Conservation (phyloP, 1,140 invertebrate genomes). For the Plutomurus gul region DNA sequence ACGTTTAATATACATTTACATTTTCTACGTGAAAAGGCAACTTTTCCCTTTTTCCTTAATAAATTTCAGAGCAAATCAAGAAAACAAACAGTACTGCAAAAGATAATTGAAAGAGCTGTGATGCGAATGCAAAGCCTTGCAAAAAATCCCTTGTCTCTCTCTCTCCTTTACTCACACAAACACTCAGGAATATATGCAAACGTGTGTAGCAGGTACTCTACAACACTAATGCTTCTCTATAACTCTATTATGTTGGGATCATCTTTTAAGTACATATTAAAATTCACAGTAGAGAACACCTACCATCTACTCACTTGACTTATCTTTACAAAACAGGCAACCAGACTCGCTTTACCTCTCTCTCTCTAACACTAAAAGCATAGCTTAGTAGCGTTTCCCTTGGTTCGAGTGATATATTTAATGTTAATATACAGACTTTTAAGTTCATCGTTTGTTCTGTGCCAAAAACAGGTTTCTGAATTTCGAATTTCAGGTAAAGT, state of each 20-base stretch:
- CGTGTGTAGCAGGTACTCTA: no score
- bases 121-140: not conserved
- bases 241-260: no score
- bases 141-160: no score
- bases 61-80: slow-evolving; percentile 22
- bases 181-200: no score
- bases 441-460: not conserved
- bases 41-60: slow-evolving; percentile 29
- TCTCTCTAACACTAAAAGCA: no score
- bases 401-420: slow-evolving; percentile 22
- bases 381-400: not conserved
- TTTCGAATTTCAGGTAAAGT: not conserved
- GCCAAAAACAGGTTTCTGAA: slow-evolving; percentile 14
- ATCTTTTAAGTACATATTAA: not conserved
- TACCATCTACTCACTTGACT: not conserved
- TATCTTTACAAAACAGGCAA: not conserved
- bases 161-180: no score
- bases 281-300: slow-evolving; percentile 17
- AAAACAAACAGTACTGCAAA: slow-evolving; percentile 9
- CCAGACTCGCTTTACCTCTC: no score
- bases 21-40: not conserved
- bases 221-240: no score
- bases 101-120: slow-evolving; percentile 6
- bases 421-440: slow-evolving; percentile 1
- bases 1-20: not conserved